Evolutionary conservation across 2,797 vertebrate species (phyloP), one percentile per base, ranked within the genome.

Genomic region (Sebastes itinus): DNA sequence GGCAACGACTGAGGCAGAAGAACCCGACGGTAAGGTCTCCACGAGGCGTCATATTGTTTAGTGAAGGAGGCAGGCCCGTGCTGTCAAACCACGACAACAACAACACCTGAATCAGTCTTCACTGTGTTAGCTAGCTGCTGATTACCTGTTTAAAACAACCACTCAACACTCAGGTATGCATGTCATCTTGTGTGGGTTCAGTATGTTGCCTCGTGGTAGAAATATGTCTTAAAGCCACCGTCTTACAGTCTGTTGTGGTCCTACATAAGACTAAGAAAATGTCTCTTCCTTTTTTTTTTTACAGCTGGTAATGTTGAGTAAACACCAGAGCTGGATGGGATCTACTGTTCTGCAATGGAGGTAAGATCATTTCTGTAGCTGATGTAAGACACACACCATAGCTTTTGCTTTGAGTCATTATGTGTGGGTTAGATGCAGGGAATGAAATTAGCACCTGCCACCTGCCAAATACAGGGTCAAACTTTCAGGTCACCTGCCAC

Each of bases 1-100:
- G 3, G 75, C n/a, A 35, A 35, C 35, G 35, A 35, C 35, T 35
- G 23, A 75, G 27, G 6, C 0, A 7, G 22, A 61, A 5, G 33
- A 49, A 20, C 4, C 13, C 3, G 11, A 60, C 69, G 69, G 80
- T 81, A 64, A 75, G 82, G 42, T 46, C 5, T 68, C 16, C 2
- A 60, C 22, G 63, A 33, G 32, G 30, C n/a, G 55, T 52, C 72
- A 61, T 71, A 14, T 83, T 71, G 86, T 68, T 73, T 55, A 58
- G 74, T 13, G 49, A 61, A 71, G 49, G 71, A 84, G 81, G 68
- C 71, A 87, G 93, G 92, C 93, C 93, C 85, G 59, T 59, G 79
- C 80, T 92, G 91, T 91, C 78, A 88, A 72, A 82, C 32, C 78
- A 72, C 84, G 64, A 87, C 76, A 87, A 91, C 85, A 88, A 86